Conservation (phyloP, 2,797 vertebrate genomes). For the Acomys russatus region DNA sequence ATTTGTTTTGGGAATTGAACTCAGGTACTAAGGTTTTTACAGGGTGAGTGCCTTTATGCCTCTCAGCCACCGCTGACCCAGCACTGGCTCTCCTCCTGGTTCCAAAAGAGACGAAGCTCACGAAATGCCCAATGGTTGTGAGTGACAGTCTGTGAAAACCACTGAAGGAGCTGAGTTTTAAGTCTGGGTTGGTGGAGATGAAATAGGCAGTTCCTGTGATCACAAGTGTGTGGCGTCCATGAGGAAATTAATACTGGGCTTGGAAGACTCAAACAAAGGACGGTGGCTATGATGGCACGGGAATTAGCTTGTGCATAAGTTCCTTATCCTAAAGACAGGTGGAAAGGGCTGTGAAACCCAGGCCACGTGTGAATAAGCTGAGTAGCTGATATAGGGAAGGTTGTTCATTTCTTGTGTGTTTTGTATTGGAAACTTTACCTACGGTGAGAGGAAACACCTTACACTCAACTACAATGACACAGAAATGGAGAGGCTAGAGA, state of each 20-base stretch:
- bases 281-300: background rate
- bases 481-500: conserved; percentile 16
- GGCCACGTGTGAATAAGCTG: background rate
- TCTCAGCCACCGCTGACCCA: background rate
- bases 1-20: background rate
- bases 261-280: background rate
- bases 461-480: background rate
- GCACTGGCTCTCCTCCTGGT: background rate
- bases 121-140: background rate
- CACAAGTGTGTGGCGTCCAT: background rate
- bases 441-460: background rate
- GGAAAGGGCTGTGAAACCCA: background rate
- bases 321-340: background rate
- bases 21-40: background rate
- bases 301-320: background rate
- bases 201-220: background rate
- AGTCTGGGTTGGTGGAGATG: background rate
- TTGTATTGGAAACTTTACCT: background rate
- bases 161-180: background rate
- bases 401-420: background rate
- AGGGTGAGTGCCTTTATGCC: background rate
- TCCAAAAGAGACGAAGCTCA: background rate
- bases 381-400: background rate
- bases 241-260: background rate
- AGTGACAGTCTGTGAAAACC: background rate